Evolutionary conservation across 2,113 vertebrate genomes (phyloP).

Genomic region (Neolamprologus brichardi): DNA sequence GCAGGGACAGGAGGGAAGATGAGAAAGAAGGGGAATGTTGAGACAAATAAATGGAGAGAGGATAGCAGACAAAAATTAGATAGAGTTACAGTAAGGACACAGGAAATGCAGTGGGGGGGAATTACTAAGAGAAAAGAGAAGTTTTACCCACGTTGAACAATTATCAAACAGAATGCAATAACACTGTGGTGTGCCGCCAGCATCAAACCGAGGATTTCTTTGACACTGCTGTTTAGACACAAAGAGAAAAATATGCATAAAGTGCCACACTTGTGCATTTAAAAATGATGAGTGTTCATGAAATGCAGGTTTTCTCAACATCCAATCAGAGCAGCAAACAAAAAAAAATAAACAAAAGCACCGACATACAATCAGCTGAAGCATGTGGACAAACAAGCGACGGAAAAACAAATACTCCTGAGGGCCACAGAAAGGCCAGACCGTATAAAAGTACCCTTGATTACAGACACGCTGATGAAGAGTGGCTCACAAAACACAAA

Average conservation of each 20-base stretch:
- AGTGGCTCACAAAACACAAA: not conserved
- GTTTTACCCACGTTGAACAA: not conserved
- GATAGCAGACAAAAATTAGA: not conserved
- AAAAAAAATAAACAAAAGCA: not conserved
- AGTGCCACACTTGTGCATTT: not conserved
- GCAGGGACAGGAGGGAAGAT: conserved; percentile 10
- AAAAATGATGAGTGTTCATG: not conserved
- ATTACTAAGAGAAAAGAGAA: not conserved
- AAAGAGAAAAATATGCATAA: not conserved
- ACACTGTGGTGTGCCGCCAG: not conserved
- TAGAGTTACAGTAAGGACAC: not conserved
- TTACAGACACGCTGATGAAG: not conserved
- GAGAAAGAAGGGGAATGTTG: not conserved
- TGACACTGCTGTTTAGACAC: not conserved
- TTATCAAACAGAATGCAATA: not conserved
- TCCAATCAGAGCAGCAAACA: not conserved
- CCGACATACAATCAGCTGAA: not conserved
- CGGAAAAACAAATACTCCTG: not conserved
- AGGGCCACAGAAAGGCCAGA: not conserved
- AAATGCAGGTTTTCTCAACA: not conserved
- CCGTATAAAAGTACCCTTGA: not conserved
- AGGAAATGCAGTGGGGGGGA: not conserved
- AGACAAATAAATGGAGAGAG: not conserved
- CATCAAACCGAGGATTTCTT: not conserved
- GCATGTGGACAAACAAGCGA: not conserved